These are phyloP conservation scores for Epizoanthus illoricatus DNA, from an alignment of 92 coral and sea anemone species.

Conservation along the genomic window DNA sequence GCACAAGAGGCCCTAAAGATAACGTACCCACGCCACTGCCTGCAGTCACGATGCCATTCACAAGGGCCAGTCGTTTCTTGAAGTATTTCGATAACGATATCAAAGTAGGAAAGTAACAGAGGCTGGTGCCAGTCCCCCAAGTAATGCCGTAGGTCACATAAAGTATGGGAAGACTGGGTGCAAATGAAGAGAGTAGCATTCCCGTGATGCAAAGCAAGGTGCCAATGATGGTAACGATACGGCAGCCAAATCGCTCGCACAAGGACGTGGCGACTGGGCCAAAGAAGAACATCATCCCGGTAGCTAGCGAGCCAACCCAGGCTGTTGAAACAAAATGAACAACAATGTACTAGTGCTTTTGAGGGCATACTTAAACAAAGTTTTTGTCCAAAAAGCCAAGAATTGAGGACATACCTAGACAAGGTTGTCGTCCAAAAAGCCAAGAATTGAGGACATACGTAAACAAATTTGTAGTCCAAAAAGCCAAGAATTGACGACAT, in stretches of 20 bases:
- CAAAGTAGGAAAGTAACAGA: constrained; percentile 85
- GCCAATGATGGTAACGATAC: constrained; percentile 78
- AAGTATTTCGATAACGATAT: constrained; percentile 82
- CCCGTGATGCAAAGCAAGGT: constrained; percentile 72
- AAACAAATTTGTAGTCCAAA: too few relatives aligned
- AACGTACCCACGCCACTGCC: constrained; percentile 91
- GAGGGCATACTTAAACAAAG: too few relatives aligned
- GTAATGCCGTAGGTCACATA: constrained; percentile 82
- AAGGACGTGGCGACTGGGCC: constrained; percentile 87
- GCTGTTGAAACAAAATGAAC: constrained; percentile 37
- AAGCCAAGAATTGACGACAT: too few relatives aligned
- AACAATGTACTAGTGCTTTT: neutral
- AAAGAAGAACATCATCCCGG: constrained; percentile 87
- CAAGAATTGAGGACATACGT: too few relatives aligned
- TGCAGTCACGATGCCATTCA: constrained; percentile 82
- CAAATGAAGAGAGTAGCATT: constrained; percentile 73
- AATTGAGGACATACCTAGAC: too few relatives aligned
- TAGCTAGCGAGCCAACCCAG: constrained; percentile 88
- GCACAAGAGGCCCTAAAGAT: constrained; percentile 68
- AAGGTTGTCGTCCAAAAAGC: too few relatives aligned
- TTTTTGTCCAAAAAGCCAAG: too few relatives aligned
- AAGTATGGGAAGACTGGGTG: constrained; percentile 67
- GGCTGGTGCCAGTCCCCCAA: constrained; percentile 89
- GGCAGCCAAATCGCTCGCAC: constrained; percentile 82
- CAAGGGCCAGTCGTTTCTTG: constrained; percentile 76